A percentile compares a stretch with the other conserved stretches of the same genome.
Conservation (phyloP, 1,140 invertebrate species). For the Drosophila oshimai region DNA sequence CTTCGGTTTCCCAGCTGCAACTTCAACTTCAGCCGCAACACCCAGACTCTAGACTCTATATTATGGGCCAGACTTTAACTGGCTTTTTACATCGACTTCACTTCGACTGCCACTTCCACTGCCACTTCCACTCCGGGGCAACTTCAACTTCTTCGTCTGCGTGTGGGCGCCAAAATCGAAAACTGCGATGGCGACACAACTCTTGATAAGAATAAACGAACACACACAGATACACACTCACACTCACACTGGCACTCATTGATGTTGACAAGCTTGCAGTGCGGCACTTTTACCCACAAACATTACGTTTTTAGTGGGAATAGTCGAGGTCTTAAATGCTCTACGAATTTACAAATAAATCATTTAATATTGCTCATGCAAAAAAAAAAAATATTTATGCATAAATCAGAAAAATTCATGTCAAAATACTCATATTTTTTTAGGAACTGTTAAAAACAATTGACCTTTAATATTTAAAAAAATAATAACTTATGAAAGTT, state of each 20-base stretch:
- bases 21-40: constrained; percentile 5
- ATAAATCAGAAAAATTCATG: no score
- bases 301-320: background rate
- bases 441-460: no score
- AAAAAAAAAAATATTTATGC: no score
- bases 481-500: no score
- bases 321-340: background rate
- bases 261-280: constrained; percentile 70
- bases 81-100: constrained; percentile 8
- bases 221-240: constrained; percentile 32
- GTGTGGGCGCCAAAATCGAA: constrained; percentile 55
- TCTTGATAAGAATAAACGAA: constrained; percentile 70
- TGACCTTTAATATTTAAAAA: no score
- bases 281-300: constrained; percentile 49
- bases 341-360: background rate
- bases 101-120: constrained; percentile 6
- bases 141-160: constrained; percentile 17
- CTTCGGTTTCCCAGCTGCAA: constrained; percentile 28
- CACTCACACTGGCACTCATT: constrained; percentile 11
- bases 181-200: constrained; percentile 70
- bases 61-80: constrained; percentile 1
- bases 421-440: no score
- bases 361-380: no score
- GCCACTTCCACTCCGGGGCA: no score
- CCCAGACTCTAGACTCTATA: background rate